A percentile compares a stretch with the other conserved stretches of the same genome.
These are phyloP conservation scores for Parambassis ranga DNA, from an alignment of 2,797 vertebrate genomes.

Conservation along the genomic window DNA sequence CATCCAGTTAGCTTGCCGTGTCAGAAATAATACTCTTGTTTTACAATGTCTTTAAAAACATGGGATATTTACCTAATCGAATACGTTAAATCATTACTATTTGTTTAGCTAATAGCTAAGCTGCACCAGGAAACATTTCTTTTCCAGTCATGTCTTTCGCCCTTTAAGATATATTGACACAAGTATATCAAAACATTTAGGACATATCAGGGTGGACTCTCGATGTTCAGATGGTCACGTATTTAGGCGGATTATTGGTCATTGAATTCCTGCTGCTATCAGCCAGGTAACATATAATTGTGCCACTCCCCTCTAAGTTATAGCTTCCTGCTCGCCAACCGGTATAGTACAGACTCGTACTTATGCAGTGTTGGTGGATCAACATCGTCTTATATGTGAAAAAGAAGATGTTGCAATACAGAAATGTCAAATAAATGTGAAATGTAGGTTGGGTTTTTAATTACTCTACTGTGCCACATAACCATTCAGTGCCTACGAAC, in stretches of 20 bases:
- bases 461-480: no score
- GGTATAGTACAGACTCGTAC: neutral
- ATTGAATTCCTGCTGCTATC: neutral
- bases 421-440: neutral
- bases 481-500: neutral
- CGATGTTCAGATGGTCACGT: neutral
- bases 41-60: no score
- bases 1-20: slow-evolving; percentile 2
- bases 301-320: slow-evolving; percentile 30
- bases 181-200: neutral
- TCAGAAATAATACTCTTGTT: no score
- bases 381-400: neutral
- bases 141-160: neutral
- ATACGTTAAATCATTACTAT: neutral
- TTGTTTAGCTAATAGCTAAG: neutral
- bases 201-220: neutral
- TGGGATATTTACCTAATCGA: no score
- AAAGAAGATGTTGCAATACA: neutral
- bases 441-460: no score
- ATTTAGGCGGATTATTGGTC: neutral
- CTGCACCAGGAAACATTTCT: neutral
- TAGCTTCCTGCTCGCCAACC: neutral
- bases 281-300: neutral
- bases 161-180: neutral
- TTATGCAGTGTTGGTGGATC: neutral